Evolutionary conservation across 2,113 vertebrate species (phyloP).

Genomic region (Sprattus sprattus): DNA sequence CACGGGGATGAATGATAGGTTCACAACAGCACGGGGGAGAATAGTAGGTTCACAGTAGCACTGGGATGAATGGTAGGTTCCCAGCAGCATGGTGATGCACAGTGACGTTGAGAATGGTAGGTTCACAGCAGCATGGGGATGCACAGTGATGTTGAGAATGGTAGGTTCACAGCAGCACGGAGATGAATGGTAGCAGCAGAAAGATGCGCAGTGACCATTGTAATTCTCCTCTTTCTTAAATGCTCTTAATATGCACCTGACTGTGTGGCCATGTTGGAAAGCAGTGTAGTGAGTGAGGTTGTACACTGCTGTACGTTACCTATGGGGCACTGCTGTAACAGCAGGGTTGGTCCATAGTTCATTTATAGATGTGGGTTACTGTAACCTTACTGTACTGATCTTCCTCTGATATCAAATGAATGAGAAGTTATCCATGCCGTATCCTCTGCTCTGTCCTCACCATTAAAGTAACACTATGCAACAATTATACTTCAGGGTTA

Average conservation of each 20-base stretch:
- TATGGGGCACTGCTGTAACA: neutral
- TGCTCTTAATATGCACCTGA: neutral
- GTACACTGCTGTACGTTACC: too few species aligned
- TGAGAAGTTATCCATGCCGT: too few species aligned
- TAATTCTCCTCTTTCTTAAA: neutral
- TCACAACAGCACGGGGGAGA: conserved; percentile 81
- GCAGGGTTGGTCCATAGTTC: neutral
- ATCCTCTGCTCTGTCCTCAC: too few species aligned
- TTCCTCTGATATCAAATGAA: too few species aligned
- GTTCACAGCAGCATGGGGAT: too few species aligned
- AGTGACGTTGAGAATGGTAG: too few species aligned
- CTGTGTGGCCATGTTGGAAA: neutral
- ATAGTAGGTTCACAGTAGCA: conserved; percentile 77
- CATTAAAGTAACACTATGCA: neutral
- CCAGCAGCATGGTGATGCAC: conserved; percentile 19
- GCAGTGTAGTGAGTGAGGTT: neutral
- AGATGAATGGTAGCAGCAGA: neutral
- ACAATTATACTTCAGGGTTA: too few species aligned
- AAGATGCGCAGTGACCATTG: neutral
- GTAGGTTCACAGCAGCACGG: too few species aligned
- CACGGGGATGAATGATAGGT: conserved; percentile 89
- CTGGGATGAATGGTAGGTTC: conserved; percentile 85
- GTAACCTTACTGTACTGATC: too few species aligned
- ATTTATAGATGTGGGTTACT: neutral
- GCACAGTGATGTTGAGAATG: too few species aligned